Evolutionary conservation across 2,797 vertebrate genomes (phyloP).

Genomic region (Cossypha heuglini): DNA sequence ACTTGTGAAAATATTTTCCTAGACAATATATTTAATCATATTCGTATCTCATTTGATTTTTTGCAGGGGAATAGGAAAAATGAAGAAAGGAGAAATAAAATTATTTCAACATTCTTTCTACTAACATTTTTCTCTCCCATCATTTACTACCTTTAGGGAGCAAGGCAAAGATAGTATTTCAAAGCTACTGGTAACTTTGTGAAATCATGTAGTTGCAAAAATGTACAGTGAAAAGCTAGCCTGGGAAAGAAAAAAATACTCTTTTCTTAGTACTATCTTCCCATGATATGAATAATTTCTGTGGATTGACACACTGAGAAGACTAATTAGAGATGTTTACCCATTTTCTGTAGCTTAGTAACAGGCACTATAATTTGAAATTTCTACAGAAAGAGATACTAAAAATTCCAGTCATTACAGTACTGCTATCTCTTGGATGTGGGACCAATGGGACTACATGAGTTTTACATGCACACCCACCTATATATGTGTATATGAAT

Average conservation of each 20-base stretch:
- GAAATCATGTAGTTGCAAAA: not conserved
- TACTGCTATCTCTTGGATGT: not conserved
- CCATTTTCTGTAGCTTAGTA: not conserved
- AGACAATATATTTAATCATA: not conserved
- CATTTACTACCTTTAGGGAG: not conserved
- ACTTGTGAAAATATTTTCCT: not conserved
- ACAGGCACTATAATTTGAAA: not conserved
- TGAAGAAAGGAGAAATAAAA: not conserved
- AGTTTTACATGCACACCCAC: not conserved
- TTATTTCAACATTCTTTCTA: not conserved
- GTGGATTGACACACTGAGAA: not conserved
- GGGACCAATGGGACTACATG: not conserved
- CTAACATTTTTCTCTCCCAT: not conserved
- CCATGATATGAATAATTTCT: not conserved
- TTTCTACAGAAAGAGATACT: not conserved
- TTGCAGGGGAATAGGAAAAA: not conserved
- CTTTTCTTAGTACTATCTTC: not conserved
- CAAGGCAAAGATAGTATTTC: not conserved
- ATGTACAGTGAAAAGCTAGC: not conserved
- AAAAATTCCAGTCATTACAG: not conserved
- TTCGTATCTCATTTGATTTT: not conserved
- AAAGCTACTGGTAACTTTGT: not conserved
- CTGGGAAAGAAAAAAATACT: not conserved
- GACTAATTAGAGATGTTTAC: not conserved
- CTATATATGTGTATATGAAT: not conserved